phyloP scores from a whole-genome alignment of 2,113 vertebrate genomes.

The Brachypteracias leptosomus region DNA sequence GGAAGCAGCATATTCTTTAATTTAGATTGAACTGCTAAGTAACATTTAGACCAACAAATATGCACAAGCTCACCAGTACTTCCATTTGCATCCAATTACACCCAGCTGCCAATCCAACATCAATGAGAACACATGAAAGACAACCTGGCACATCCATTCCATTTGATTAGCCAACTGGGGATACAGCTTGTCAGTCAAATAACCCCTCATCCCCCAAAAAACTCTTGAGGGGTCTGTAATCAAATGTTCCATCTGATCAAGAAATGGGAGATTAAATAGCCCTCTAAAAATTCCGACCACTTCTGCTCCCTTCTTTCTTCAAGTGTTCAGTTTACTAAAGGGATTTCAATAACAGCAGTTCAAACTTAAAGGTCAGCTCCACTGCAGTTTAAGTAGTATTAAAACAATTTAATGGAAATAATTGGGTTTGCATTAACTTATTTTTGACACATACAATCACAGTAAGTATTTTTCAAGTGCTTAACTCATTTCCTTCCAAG shows the following conservation, averaged over 20 bases:
- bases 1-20: not conserved
- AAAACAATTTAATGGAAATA: not conserved
- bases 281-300: not conserved
- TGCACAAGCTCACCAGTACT: not conserved
- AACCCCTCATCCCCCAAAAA: not conserved
- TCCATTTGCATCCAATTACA: constrained; percentile 29
- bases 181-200: constrained; percentile 27
- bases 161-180: not conserved
- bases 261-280: not conserved
- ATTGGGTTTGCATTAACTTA: not conserved
- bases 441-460: not conserved
- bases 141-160: constrained; percentile 8
- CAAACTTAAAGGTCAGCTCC: not conserved
- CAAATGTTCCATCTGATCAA: not conserved
- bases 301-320: not conserved
- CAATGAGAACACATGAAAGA: not conserved
- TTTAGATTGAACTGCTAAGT: not conserved
- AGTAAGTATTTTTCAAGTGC: constrained; percentile 5
- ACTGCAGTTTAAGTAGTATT: not conserved
- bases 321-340: not conserved
- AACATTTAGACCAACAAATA: not conserved
- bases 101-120: constrained; percentile 5
- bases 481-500: not conserved
- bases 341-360: not conserved
- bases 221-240: not conserved